These are phyloP conservation scores for Alloscopus bannaensis DNA, from an alignment of 2,888 invertebrate species.

Conservation along the genomic window DNA sequence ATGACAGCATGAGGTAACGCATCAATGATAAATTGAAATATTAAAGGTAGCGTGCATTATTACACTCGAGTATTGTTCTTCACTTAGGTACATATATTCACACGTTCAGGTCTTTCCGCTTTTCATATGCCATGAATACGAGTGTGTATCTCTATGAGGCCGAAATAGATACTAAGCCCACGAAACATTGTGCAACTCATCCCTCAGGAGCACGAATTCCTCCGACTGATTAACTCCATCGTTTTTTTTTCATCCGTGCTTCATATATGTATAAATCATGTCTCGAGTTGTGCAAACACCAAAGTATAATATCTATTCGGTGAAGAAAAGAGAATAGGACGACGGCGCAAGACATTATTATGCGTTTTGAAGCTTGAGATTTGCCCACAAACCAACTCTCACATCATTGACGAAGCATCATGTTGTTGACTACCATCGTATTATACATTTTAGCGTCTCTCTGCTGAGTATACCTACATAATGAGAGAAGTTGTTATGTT, in stretches of 20 bases:
- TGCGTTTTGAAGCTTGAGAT: neutral
- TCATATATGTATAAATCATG: too few species aligned
- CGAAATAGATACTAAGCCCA: slow-evolving; percentile 5
- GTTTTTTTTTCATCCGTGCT: slow-evolving; percentile 8
- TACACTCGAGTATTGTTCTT: slow-evolving; percentile 10
- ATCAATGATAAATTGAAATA: neutral
- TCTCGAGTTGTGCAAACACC: too few species aligned
- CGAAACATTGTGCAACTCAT: neutral
- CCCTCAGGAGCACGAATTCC: slow-evolving; percentile 10
- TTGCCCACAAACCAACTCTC: neutral
- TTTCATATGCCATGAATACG: neutral
- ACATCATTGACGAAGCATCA: neutral
- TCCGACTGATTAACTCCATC: slow-evolving; percentile 17
- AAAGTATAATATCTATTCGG: neutral
- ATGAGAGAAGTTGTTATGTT: too few species aligned
- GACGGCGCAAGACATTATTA: neutral
- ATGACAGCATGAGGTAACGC: slow-evolving; percentile 3
- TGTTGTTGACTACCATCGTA: neutral
- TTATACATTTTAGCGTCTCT: neutral
- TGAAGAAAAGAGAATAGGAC: neutral
- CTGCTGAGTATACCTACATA: too few species aligned
- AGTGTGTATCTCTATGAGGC: neutral
- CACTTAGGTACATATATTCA: slow-evolving; percentile 1
- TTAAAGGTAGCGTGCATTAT: neutral
- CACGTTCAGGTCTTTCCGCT: too few species aligned